Percentiles rank a stretch among this genome's conserved stretches.
Conservation (phyloP, 2,113 vertebrate genomes). For the cattle (Bos taurus) region ARS-UCD2.0 NC_037352.1:33578501-33579000, state of each 20-base stretch:
- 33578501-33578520: neutral
- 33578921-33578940: neutral
- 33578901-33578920: neutral
- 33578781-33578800: neutral
- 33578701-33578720: neutral
- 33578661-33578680: neutral
- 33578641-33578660: neutral
- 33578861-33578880: neutral
- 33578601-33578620: neutral
- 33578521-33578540: neutral
- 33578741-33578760: neutral
- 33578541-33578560: neutral
- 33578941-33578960: neutral
- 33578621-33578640: neutral
- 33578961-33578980: neutral
- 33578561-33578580: neutral
- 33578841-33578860: neutral
- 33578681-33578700: neutral
- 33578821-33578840: constrained; percentile 2
- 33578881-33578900: neutral
- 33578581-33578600: neutral
- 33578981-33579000: neutral
- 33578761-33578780: neutral
- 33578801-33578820: neutral
- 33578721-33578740: neutral